phyloP scores from a whole-genome alignment of 2,888 invertebrate genomes.

The Macaria liturata region DNA sequence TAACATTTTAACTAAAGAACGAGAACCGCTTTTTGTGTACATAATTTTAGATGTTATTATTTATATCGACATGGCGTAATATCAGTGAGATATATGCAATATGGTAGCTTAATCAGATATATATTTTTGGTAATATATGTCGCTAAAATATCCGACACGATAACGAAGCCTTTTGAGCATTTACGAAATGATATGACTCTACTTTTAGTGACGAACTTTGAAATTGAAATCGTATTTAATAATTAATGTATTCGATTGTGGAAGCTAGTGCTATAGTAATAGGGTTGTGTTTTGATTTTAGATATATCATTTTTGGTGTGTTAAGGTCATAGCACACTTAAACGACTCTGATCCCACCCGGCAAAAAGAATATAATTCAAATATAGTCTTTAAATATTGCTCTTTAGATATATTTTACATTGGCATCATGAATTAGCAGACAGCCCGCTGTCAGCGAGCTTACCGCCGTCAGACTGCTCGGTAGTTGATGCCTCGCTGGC shows the following conservation, averaged over 20 bases:
- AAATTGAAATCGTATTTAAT: slow-evolving; percentile 3
- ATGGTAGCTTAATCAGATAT: slow-evolving; percentile 32
- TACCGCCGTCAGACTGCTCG: no score
- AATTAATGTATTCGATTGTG: slow-evolving; percentile 4
- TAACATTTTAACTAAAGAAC: no score
- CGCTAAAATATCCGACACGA: slow-evolving; percentile 17
- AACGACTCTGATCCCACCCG: no score
- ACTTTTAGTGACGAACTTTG: slow-evolving; percentile 4
- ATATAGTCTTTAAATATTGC: no score
- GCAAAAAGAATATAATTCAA: no score
- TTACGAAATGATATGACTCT: slow-evolving; percentile 13
- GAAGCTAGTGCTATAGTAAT: slow-evolving; percentile 14
- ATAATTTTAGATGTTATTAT: slow-evolving; percentile 18
- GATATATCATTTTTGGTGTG: slow-evolving; percentile 5
- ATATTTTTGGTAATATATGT: slow-evolving; percentile 26
- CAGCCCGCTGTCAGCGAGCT: no score
- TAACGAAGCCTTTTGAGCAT: slow-evolving; percentile 22
- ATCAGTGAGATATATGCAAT: slow-evolving; percentile 17
- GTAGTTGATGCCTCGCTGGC: no score
- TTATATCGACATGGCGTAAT: slow-evolving; percentile 21
- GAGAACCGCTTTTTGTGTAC: not conserved
- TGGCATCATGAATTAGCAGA: no score
- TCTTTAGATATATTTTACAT: no score
- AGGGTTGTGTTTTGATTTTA: slow-evolving; percentile 22
- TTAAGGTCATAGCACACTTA: no score